Conservation (phyloP, 1,140 invertebrate genomes). For the Achatina immaculata region DNA sequence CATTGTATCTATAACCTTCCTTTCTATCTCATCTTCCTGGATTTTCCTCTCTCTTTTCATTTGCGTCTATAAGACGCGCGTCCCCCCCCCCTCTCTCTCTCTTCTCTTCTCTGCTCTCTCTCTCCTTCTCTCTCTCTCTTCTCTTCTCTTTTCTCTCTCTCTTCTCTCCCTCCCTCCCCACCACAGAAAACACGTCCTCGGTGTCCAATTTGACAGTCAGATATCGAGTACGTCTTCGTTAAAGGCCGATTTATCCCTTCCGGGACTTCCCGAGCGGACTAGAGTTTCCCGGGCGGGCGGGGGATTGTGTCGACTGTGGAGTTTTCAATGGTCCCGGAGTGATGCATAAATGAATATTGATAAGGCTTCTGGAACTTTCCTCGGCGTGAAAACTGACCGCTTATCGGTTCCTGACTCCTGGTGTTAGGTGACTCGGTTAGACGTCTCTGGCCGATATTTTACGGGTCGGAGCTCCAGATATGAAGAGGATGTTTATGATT, state of each 20-base stretch:
- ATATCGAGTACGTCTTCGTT: background rate
- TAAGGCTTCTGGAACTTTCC: slow-evolving; percentile 1
- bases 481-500: background rate
- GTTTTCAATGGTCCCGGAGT: background rate
- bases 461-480: background rate
- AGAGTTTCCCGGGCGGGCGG: background rate
- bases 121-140: no score
- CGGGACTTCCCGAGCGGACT: background rate
- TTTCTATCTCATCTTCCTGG: no score
- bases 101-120: no score
- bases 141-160: no score
- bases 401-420: background rate
- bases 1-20: no score
- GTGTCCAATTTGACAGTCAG: no score
- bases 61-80: no score
- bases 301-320: background rate
- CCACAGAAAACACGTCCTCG: no score
- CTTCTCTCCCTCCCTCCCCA: no score
- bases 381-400: background rate
- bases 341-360: slow-evolving; percentile 23
- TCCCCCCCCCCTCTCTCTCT: no score
- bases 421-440: slow-evolving; percentile 6
- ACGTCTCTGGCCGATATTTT: background rate
- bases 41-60: no score
- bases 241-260: background rate